Conservation (phyloP, 2,888 invertebrate genomes). For the Actias luna region DNA sequence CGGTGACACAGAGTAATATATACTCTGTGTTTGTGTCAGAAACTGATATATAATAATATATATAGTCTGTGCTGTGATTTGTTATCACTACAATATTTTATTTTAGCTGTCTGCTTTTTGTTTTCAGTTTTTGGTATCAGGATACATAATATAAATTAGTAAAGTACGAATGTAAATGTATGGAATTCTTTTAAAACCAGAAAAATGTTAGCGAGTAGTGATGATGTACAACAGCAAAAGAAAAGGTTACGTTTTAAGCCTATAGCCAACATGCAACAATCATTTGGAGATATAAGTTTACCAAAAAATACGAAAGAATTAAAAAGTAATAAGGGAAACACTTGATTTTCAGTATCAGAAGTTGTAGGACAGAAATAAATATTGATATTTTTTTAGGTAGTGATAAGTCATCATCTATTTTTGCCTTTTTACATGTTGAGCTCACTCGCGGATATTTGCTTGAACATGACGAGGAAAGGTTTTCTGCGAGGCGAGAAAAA, state of each 20-base stretch:
- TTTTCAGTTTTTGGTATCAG: constrained; percentile 10
- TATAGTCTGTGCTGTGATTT: no score
- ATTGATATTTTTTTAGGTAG: constrained; percentile 45
- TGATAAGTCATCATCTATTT: constrained; percentile 71
- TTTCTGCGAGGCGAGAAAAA: constrained; percentile 95
- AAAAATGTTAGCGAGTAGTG: constrained; percentile 62
- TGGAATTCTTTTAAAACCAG: neutral
- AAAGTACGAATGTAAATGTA: constrained; percentile 19
- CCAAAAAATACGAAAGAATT: constrained; percentile 59
- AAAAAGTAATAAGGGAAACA: constrained; percentile 56
- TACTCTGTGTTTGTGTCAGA: no score
- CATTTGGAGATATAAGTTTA: constrained; percentile 52
- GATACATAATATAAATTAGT: constrained; percentile 18
- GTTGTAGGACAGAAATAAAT: neutral
- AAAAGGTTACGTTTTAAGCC: constrained; percentile 75
- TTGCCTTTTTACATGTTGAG: constrained; percentile 91
- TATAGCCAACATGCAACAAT: constrained; percentile 57
- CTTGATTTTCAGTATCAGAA: neutral
- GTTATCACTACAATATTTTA: neutral
- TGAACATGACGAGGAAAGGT: constrained; percentile 97
- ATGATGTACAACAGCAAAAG: constrained; percentile 65
- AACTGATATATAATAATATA: neutral
- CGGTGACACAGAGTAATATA: no score
- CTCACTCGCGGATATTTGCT: constrained; percentile 95
- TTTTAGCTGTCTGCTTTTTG: neutral